Conservation (phyloP, 2,113 vertebrate species). For the Paedocypris sp. region DNA sequence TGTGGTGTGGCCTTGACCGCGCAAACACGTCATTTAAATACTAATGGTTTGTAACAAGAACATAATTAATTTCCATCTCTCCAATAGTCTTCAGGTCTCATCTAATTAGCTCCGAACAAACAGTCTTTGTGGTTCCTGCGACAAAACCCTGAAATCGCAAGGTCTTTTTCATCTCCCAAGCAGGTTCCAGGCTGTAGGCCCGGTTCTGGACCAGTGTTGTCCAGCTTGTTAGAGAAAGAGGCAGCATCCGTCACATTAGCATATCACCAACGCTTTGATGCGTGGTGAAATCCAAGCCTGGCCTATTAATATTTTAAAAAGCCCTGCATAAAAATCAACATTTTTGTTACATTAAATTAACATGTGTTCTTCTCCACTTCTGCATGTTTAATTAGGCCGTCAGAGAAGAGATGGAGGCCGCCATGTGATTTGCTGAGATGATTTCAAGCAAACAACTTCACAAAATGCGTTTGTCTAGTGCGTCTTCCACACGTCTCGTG, state of each 20-base stretch:
- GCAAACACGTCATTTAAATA: background rate
- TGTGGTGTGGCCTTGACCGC: constrained; percentile 8
- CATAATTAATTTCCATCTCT: background rate
- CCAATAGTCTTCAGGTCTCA: background rate
- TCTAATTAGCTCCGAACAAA: constrained; percentile 13
- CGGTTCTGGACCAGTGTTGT: constrained; percentile 44
- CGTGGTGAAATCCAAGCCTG: constrained; percentile 62
- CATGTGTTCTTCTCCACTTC: constrained; percentile 69
- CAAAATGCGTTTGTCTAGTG: constrained; percentile 33
- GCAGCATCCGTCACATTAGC: constrained; percentile 54
- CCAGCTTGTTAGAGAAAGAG: constrained; percentile 60
- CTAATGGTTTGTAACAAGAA: constrained; percentile 5
- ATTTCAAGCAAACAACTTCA: constrained; percentile 38
- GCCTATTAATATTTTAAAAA: constrained; percentile 70
- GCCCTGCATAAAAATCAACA: constrained; percentile 70
- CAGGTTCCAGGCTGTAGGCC: constrained; percentile 23
- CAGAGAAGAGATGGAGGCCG: constrained; percentile 32
- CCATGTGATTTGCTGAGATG: constrained; percentile 41
- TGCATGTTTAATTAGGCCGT: constrained; percentile 64
- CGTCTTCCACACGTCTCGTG: constrained; percentile 10
- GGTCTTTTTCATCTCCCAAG: constrained; percentile 18
- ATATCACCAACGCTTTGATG: constrained; percentile 66
- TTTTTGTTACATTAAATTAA: constrained; percentile 80
- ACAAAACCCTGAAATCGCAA: constrained; percentile 14
- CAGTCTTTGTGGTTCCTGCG: background rate